These are phyloP conservation scores for Xiphophorus couchianus DNA, from an alignment of 2,113 vertebrate genomes.

Conservation along the genomic window DNA sequence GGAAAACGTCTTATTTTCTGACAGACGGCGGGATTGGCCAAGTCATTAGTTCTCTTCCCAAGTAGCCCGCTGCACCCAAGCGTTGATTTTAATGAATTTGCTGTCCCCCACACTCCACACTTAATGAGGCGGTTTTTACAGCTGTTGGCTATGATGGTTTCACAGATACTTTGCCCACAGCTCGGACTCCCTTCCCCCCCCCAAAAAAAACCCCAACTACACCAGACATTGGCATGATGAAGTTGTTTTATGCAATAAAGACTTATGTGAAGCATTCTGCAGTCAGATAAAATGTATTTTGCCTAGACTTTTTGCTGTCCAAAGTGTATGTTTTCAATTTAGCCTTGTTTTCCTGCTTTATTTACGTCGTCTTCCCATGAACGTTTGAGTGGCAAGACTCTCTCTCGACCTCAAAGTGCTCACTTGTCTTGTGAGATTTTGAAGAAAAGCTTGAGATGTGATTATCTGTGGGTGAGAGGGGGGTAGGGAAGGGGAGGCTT, in stretches of 20 bases:
- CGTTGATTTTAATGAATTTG: constrained; percentile 67
- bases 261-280: constrained; percentile 61
- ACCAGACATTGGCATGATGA: constrained; percentile 65
- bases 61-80: constrained; percentile 68
- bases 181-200: constrained; percentile 53
- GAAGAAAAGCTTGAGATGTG: constrained; percentile 46
- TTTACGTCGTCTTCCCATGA: constrained; percentile 46
- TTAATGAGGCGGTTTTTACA: constrained; percentile 80
- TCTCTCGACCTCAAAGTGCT: constrained; percentile 55
- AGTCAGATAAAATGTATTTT: constrained; percentile 63
- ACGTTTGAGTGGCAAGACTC: constrained; percentile 36
- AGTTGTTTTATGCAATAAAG: constrained; percentile 71
- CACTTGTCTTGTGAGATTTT: constrained; percentile 66
- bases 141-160: constrained; percentile 76
- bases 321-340: constrained; percentile 61
- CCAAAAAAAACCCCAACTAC: constrained; percentile 49
- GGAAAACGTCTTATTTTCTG: constrained; percentile 56
- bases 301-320: constrained; percentile 64
- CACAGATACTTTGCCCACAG: constrained; percentile 66
- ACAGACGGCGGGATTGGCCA: constrained; percentile 61
- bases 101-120: too few species aligned
- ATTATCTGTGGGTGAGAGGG: constrained; percentile 15
- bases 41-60: constrained; percentile 72
- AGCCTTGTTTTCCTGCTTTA: constrained; percentile 53
- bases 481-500: neutral